These are phyloP conservation scores for Poecilia gillii DNA, from an alignment of 2,797 vertebrate genomes.

Conservation along the genomic window DNA sequence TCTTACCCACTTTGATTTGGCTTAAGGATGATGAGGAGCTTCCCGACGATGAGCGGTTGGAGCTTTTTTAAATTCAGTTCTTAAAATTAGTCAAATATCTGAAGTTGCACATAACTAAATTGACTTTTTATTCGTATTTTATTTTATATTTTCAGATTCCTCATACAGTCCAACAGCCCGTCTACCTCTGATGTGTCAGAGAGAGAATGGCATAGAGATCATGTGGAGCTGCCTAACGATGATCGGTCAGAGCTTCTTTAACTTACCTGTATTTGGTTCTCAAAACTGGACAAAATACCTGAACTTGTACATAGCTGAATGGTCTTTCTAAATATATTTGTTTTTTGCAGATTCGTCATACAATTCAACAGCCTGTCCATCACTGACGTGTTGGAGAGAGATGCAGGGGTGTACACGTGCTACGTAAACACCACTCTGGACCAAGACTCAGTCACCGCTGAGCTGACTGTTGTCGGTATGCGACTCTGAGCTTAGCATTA, in stretches of 20 bases:
- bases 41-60: conserved; percentile 90
- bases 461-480: conserved; percentile 95
- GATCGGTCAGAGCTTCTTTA: conserved; percentile 83
- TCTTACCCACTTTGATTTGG: conserved; percentile 87
- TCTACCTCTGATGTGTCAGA: conserved; percentile 89
- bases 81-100: neutral
- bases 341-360: conserved; percentile 82
- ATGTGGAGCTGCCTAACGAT: conserved; percentile 87
- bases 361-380: conserved; percentile 90
- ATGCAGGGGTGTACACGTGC: conserved; percentile 93
- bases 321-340: conserved; percentile 10
- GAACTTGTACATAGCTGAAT: neutral
- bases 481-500: conserved; percentile 25
- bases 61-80: neutral
- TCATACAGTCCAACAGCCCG: conserved; percentile 87
- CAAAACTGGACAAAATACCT: neutral
- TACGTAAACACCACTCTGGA: conserved; percentile 94
- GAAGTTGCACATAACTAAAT: neutral
- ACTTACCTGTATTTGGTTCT: neutral
- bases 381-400: conserved; percentile 86
- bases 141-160: conserved; percentile 79
- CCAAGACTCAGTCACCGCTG: conserved; percentile 90
- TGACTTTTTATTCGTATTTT: conserved; percentile 9
- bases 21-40: conserved; percentile 89
- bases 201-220: conserved; percentile 92